Conservation (phyloP, 2,888 invertebrate genomes). For the Thymelicus acteon region DNA sequence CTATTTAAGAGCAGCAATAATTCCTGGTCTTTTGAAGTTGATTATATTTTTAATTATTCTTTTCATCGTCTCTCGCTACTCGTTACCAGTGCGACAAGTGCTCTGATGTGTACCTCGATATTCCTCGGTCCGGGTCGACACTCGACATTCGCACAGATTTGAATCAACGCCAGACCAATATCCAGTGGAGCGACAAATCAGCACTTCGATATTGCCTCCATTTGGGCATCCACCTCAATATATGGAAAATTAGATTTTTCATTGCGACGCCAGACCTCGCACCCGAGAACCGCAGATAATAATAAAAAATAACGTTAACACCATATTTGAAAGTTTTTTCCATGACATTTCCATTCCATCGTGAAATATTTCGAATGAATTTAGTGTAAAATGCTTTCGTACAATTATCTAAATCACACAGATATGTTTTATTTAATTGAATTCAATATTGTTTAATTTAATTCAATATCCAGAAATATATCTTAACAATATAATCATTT, state of each 20-base stretch:
- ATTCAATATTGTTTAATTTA: no score
- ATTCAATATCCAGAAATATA: no score
- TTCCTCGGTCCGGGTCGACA: slow-evolving; percentile 57
- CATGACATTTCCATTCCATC: not conserved
- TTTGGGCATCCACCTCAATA: slow-evolving; percentile 76
- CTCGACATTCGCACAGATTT: slow-evolving; percentile 64
- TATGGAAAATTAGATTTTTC: slow-evolving; percentile 77
- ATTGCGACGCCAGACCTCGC: slow-evolving; percentile 53
- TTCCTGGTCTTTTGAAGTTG: no score
- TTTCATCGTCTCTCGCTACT: not conserved
- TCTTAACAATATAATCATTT: no score
- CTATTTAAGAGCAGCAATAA: no score
- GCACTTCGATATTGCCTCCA: slow-evolving; percentile 83
- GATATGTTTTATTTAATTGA: no score
- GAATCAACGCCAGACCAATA: slow-evolving; percentile 81
- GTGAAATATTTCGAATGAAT: no score
- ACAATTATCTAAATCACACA: no score
- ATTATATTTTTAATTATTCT: no score
- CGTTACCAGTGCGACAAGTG: not conserved
- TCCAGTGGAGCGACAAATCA: slow-evolving; percentile 81
- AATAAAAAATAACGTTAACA: slow-evolving; percentile 21
- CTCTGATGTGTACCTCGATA: slow-evolving; percentile 56
- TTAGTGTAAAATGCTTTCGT: no score
- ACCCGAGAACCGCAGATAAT: slow-evolving; percentile 19
- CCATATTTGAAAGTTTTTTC: not conserved